These are phyloP conservation scores for Anas capensis DNA, from an alignment of 2,797 vertebrate genomes.

Conservation along the genomic window DNA sequence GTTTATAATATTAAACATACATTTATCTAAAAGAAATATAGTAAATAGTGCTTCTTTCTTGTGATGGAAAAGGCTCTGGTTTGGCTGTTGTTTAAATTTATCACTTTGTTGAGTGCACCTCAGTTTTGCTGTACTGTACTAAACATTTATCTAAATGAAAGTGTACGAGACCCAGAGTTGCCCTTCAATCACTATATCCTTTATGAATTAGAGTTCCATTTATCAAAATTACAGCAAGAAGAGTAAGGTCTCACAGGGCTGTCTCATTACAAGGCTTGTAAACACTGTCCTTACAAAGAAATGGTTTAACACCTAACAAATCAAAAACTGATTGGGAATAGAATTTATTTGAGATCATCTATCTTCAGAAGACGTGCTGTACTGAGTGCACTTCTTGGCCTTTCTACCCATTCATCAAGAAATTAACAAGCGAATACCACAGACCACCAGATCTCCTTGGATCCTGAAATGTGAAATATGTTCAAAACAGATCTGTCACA, in stretches of 20 bases:
- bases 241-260: conserved; percentile 82
- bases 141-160: conserved; percentile 87
- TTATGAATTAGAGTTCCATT: conserved; percentile 87
- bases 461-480: conserved; percentile 60
- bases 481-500: conserved; percentile 62
- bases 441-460: conserved; percentile 67
- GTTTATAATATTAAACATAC: conserved; percentile 53
- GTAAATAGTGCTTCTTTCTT: conserved; percentile 20
- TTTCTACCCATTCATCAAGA: conserved; percentile 81
- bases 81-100: conserved; percentile 67
- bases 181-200: conserved; percentile 84
- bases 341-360: conserved; percentile 83
- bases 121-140: conserved; percentile 68
- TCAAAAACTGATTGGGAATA: conserved; percentile 83
- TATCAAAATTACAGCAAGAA: conserved; percentile 88
- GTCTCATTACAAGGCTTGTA: conserved; percentile 86
- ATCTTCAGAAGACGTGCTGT: conserved; percentile 77
- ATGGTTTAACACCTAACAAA: conserved; percentile 86
- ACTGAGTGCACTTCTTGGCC: conserved; percentile 75
- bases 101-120: conserved; percentile 62
- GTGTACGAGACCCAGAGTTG: conserved; percentile 76
- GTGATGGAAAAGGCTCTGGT: conserved; percentile 12
- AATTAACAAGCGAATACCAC: conserved; percentile 79
- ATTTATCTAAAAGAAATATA: conserved; percentile 46
- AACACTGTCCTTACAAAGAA: conserved; percentile 85